Base-by-base conservation (phyloP, 2,113 vertebrate species). In the Oenanthe melanoleuca region DNA sequence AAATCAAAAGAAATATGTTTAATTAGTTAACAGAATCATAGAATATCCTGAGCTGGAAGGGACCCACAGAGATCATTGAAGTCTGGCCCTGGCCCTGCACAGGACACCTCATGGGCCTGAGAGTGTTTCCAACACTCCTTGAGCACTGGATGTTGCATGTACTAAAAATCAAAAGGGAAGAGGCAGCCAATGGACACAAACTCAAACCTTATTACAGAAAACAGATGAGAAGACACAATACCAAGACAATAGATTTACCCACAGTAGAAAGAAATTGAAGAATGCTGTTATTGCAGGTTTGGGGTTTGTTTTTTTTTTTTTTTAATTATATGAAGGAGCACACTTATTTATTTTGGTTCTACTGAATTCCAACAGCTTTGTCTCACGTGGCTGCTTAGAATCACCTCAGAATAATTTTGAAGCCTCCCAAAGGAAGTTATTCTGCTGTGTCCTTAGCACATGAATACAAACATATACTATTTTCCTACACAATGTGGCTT, bases 91-190 rank as follows among this genome's bases (percentile, higher is more conserved):
- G 61, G 37, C 44, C 44, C 45, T 86, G 53, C 44, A 26, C 26
- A 52, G 53, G 53, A 50, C 25, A 44, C 17, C 14, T 40, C 63
- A 17, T 37, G 44, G 34, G 17, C 26, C 61, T 59, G 21, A 59
- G 11, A 44, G 31, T 0, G 0, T 42, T 60, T 31, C 45, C 42
- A 52, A 26, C 1, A 0, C 61, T 67, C 11, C 37, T 37, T 37
- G 11, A 77, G 22, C 26, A 59, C 57, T 28, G 44, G 7, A 31
- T 40, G 50, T 42, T 87, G 74, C 66, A 53, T 0, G 0, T 33
- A 29, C 50, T 47, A 29, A 85, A 79, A 81, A 23, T 0, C 25
- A 69, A 37, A 84, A 77, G 18, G 5, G 9, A 61, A 79, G 26
- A 2, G 1, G 33, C 67, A 90, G 63, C 45, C 72, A 52, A 6